phyloP scores from a whole-genome alignment of 2,888 invertebrate genomes.

The Argynnis bischoffii region DNA sequence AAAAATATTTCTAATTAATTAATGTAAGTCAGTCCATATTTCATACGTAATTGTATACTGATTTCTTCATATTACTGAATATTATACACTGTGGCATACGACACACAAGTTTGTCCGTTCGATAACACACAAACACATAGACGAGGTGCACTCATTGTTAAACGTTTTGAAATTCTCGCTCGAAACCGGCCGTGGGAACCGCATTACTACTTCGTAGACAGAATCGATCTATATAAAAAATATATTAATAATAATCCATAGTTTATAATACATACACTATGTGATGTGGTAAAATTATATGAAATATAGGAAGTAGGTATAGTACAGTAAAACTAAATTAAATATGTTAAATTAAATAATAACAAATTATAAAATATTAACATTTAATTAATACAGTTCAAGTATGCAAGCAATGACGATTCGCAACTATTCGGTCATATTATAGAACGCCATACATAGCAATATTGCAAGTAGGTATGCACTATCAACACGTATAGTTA shows the following conservation, averaged over 20 bases:
- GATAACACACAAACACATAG: conserved; percentile 50
- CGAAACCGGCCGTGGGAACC: conserved; percentile 73
- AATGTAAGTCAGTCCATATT: too few species aligned
- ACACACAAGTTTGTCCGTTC: conserved; percentile 47
- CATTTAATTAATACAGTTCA: conserved; percentile 1
- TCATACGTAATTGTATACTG: background rate
- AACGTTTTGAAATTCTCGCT: conserved; percentile 72
- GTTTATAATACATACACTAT: background rate
- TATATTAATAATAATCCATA: conserved; percentile 10
- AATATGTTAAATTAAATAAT: background rate
- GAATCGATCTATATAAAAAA: conserved; percentile 28
- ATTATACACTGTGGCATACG: conserved; percentile 45
- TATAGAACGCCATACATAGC: background rate
- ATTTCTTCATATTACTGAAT: conserved; percentile 9
- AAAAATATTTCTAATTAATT: too few species aligned
- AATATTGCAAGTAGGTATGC: conserved; percentile 14
- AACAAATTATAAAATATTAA: background rate
- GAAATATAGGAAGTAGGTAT: background rate
- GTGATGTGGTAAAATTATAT: background rate
- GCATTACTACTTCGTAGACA: conserved; percentile 40
- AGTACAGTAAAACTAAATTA: background rate
- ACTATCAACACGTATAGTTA: conserved; percentile 28
- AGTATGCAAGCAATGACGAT: background rate
- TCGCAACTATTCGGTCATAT: conserved; percentile 14
- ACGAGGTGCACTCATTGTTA: conserved; percentile 70